A percentile compares a stretch with the other conserved stretches of the same genome.
Conservation (phyloP, 2,113 vertebrate genomes). For the Phylloscopus whistleri region DNA sequence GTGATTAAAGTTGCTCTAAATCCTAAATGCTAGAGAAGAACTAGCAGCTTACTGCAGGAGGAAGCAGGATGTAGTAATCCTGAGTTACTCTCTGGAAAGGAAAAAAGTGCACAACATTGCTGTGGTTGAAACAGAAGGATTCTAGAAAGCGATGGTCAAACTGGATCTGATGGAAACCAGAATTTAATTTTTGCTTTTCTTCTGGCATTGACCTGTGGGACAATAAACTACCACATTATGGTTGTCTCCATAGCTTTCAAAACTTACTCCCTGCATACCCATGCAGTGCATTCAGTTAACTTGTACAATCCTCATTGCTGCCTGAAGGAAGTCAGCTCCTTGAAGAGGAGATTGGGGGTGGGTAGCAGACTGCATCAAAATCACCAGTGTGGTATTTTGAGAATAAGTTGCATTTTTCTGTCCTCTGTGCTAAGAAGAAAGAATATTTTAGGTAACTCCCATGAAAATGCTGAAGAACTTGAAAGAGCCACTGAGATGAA, state of each 20-base stretch:
- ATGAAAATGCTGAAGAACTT: conserved; percentile 82
- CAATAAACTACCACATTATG: not conserved
- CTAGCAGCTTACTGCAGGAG: not conserved
- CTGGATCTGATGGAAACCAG: not conserved
- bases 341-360: not conserved
- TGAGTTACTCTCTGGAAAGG: not conserved
- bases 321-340: not conserved
- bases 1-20: not conserved
- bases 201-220: not conserved
- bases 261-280: not conserved
- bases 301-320: not conserved
- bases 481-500: conserved; percentile 86
- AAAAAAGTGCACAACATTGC: not conserved
- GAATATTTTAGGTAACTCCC: conserved; percentile 82
- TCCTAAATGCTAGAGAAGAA: not conserved
- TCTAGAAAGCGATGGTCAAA: not conserved
- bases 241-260: not conserved
- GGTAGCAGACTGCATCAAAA: not conserved
- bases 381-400: not conserved
- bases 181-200: not conserved
- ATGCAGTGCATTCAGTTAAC: not conserved
- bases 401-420: conserved; percentile 65
- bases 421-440: conserved; percentile 81
- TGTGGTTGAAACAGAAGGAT: not conserved
- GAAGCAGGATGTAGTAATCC: not conserved